Evolutionary conservation across 92 coral and sea anemone genomes (phyloP).

Genomic region (Pocillopora meandrina): DNA sequence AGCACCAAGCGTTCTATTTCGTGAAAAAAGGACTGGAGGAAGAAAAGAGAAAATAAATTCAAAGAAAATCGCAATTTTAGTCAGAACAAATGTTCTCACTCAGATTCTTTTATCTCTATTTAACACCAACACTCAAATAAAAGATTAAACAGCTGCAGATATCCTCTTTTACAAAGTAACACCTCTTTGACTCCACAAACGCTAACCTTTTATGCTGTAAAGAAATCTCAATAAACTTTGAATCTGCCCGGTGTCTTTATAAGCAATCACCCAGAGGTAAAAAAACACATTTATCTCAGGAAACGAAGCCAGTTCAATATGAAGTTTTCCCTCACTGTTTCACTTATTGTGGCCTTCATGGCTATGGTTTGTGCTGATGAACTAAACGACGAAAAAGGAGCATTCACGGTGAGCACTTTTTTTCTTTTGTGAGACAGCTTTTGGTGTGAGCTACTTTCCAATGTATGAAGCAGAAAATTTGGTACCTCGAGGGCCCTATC

Average conservation of each 20-base stretch:
- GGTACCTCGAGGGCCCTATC: not conserved
- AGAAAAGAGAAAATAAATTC: too few relatives aligned
- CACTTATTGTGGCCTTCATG: slow-evolving; percentile 8
- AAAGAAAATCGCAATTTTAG: not conserved
- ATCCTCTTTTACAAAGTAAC: not conserved
- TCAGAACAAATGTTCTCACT: not conserved
- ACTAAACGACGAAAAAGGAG: not conserved
- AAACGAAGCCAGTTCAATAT: not conserved
- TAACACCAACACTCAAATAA: not conserved
- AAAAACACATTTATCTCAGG: not conserved
- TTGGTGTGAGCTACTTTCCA: not conserved
- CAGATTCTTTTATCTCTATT: not conserved
- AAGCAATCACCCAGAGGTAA: not conserved
- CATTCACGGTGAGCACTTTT: not conserved
- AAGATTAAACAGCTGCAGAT: not conserved
- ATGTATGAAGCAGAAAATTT: not conserved
- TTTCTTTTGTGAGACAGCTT: not conserved
- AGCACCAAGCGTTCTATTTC: too few relatives aligned
- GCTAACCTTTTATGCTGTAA: not conserved
- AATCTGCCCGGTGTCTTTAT: not conserved
- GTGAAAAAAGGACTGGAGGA: too few relatives aligned
- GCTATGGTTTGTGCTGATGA: slow-evolving; percentile 2
- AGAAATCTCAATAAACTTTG: not conserved
- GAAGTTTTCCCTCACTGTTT: slow-evolving; percentile 1
- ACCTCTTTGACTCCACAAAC: not conserved